phyloP scores from a whole-genome alignment of 1,140 invertebrate species.

The Drosophila ohnishii region DNA sequence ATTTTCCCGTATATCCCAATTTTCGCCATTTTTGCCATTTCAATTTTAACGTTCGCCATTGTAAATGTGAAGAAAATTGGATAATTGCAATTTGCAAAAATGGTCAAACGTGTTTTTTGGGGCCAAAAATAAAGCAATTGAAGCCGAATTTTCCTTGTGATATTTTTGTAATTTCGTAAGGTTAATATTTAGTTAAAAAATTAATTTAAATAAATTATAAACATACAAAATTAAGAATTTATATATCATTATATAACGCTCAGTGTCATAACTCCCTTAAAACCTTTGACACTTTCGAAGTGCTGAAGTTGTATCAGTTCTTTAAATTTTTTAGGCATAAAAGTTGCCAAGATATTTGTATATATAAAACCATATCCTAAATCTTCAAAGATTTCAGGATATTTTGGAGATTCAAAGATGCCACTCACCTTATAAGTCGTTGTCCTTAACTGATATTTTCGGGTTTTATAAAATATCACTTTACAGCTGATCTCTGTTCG shows the following conservation, averaged over 20 bases:
- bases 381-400: not conserved
- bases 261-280: no score
- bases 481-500: conserved; percentile 53
- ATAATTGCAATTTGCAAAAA: conserved; percentile 1
- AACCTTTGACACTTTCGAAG: no score
- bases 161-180: no score
- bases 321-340: no score
- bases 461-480: conserved; percentile 73
- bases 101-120: not conserved
- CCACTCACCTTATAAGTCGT: conserved; percentile 69
- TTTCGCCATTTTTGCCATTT: conserved; percentile 9
- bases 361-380: no score
- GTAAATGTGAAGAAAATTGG: conserved; percentile 6
- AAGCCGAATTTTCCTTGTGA: no score
- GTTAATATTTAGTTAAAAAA: no score
- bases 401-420: not conserved
- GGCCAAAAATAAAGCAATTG: not conserved
- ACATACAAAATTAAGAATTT: no score
- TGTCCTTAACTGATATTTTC: conserved; percentile 79
- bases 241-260: no score
- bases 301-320: no score
- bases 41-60: conserved; percentile 13
- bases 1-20: not conserved
- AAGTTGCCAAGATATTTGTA: no score
- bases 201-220: not conserved